A percentile compares a stretch with the other conserved stretches of the same genome.
Conservation (phyloP, 2,888 invertebrate genomes). For the Thecophora atra region DNA sequence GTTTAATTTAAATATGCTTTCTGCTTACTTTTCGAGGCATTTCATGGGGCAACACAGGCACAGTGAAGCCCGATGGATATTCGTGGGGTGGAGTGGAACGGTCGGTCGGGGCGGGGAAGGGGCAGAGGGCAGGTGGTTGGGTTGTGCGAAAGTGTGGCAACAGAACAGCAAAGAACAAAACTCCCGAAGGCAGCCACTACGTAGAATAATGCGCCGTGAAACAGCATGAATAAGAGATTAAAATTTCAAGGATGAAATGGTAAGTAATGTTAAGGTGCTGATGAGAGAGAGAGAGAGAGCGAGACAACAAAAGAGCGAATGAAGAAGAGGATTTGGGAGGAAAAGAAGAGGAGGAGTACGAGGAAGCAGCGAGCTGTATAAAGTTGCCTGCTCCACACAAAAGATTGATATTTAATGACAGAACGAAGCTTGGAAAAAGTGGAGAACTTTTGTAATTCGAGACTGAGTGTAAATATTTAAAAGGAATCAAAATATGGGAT, state of each 20-base stretch:
- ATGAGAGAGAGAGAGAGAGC: neutral
- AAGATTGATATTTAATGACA: conserved; percentile 22
- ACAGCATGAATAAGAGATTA: conserved; percentile 23
- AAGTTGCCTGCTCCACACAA: neutral
- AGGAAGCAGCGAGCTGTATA: neutral
- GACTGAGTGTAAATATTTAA: conserved; percentile 33
- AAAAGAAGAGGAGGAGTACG: neutral
- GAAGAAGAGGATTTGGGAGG: neutral
- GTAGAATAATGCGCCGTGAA: conserved; percentile 2
- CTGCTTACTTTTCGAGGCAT: conserved; percentile 4
- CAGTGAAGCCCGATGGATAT: conserved; percentile 11
- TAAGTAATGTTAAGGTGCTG: conserved; percentile 15
- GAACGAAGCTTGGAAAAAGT: neutral
- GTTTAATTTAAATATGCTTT: conserved; percentile 30
- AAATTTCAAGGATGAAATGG: conserved; percentile 33
- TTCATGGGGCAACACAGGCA: conserved; percentile 11
- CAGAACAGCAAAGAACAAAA: neutral
- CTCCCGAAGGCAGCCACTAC: conserved; percentile 11
- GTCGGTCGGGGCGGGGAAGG: neutral
- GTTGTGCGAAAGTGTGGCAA: conserved; percentile 6
- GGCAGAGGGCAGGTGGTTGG: neutral
- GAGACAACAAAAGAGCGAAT: neutral
- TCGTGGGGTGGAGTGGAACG: neutral
- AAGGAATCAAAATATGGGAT: neutral
- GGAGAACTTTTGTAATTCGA: conserved; percentile 25